Conservation (phyloP, 2,113 vertebrate species). For the Dicrurus megarhynchus region DNA sequence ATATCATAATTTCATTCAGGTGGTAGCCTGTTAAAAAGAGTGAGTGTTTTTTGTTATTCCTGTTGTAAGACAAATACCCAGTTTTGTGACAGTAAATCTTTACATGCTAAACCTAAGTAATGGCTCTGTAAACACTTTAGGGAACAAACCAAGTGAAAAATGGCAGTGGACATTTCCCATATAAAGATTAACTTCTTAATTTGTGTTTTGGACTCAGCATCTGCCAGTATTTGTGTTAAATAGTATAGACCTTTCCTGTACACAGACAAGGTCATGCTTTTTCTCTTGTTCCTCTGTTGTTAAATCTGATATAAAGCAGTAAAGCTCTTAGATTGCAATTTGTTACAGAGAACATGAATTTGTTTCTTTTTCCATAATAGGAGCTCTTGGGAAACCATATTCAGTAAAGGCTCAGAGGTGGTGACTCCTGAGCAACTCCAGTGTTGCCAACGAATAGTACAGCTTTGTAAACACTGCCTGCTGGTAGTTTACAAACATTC, state of each 20-base stretch:
- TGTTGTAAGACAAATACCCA: not conserved
- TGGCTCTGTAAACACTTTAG: not conserved
- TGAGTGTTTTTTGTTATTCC: not conserved
- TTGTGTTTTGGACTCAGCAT: constrained; percentile 15
- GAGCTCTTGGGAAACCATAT: constrained; percentile 91
- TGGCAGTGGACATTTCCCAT: not conserved
- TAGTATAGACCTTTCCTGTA: not conserved
- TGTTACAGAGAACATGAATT: constrained; percentile 28
- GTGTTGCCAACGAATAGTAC: constrained; percentile 92
- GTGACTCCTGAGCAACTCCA: constrained; percentile 87
- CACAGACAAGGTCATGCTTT: not conserved
- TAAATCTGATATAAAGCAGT: constrained; percentile 34
- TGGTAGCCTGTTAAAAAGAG: not conserved
- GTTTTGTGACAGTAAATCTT: constrained; percentile 5
- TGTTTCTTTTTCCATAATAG: constrained; percentile 73
- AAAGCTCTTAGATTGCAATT: constrained; percentile 32
- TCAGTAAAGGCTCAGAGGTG: constrained; percentile 88
- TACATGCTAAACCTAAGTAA: not conserved
- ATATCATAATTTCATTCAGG: not conserved
- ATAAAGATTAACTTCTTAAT: constrained; percentile 34
- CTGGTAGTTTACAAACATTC: constrained; percentile 95
- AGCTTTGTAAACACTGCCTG: constrained; percentile 94
- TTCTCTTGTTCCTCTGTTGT: constrained; percentile 14
- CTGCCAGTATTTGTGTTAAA: constrained; percentile 7
- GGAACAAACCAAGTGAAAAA: constrained; percentile 9